Conservation (phyloP, 2,888 invertebrate species). For the Oscheius myriophilus region DNA sequence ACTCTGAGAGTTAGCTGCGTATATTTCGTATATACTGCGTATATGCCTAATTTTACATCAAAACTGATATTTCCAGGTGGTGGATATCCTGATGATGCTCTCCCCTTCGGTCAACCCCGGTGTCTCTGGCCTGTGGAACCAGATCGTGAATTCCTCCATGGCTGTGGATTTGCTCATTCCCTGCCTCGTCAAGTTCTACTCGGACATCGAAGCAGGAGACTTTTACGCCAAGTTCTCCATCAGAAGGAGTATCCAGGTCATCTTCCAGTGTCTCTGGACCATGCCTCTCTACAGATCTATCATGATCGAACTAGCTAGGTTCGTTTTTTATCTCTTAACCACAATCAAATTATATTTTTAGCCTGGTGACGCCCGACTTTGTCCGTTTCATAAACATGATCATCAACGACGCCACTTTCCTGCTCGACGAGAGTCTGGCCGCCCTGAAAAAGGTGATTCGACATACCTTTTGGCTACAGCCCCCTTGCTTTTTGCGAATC, state of each 20-base stretch:
- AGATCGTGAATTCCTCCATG: constrained; percentile 75
- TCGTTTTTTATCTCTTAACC: constrained; percentile 53
- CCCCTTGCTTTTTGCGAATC: background rate
- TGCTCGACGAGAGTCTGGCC: constrained; percentile 93
- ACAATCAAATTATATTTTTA: constrained; percentile 22
- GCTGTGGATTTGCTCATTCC: constrained; percentile 76
- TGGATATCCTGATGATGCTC: constrained; percentile 54
- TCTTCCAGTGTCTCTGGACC: constrained; percentile 89
- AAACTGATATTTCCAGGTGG: constrained; percentile 42
- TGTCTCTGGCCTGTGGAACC: constrained; percentile 33
- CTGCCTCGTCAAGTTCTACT: constrained; percentile 80
- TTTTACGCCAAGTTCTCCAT: constrained; percentile 99
- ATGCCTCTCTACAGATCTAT: constrained; percentile 86
- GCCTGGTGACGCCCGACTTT: constrained; percentile 75
- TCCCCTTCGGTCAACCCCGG: constrained; percentile 36
- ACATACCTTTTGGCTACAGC: no score
- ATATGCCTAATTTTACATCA: no score
- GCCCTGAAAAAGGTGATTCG: constrained; percentile 78
- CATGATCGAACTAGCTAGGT: constrained; percentile 86
- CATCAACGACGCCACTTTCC: constrained; percentile 95
- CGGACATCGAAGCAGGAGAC: constrained; percentile 78
- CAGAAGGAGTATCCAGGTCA: constrained; percentile 93
- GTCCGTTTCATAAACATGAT: constrained; percentile 92
- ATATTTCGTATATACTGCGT: no score
- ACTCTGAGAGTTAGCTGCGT: no score